Evolutionary conservation across 2,113 vertebrate species (phyloP).

Genomic region (Aegithalos caudatus): DNA sequence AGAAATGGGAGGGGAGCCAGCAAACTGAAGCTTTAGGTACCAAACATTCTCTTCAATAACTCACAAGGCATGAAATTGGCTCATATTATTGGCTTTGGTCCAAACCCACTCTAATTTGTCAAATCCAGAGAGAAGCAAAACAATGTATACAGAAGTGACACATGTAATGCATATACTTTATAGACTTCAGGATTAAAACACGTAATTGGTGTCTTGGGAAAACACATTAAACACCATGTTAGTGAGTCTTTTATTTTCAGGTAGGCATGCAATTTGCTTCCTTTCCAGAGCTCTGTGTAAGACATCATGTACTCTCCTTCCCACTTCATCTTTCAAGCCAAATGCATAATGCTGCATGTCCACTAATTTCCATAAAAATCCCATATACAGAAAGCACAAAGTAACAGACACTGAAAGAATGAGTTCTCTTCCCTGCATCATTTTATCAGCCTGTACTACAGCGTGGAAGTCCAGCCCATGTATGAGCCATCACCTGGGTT

Average conservation of each 20-base stretch:
- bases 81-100: conserved; percentile 20
- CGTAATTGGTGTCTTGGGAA: background rate
- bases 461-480: rapidly evolving
- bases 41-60: conserved; percentile 20
- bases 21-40: background rate
- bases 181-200: background rate
- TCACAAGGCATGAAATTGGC: conserved; percentile 50
- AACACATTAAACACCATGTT: background rate
- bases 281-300: background rate
- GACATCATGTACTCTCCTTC: background rate
- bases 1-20: background rate
- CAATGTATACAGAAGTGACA: background rate
- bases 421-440: background rate
- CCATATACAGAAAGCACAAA: background rate
- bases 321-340: background rate
- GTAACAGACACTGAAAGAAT: background rate
- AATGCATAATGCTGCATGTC: background rate
- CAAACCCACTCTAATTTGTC: conserved; percentile 31
- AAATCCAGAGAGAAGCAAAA: conserved; percentile 14
- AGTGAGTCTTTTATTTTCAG: background rate
- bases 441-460: background rate
- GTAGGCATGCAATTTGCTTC: background rate
- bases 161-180: background rate
- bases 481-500: background rate
- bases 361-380: background rate